A percentile compares a stretch with the other conserved stretches of the same genome.
phyloP scores from a whole-genome alignment of 1,140 invertebrate species.

The Eciton burchellii region DNA sequence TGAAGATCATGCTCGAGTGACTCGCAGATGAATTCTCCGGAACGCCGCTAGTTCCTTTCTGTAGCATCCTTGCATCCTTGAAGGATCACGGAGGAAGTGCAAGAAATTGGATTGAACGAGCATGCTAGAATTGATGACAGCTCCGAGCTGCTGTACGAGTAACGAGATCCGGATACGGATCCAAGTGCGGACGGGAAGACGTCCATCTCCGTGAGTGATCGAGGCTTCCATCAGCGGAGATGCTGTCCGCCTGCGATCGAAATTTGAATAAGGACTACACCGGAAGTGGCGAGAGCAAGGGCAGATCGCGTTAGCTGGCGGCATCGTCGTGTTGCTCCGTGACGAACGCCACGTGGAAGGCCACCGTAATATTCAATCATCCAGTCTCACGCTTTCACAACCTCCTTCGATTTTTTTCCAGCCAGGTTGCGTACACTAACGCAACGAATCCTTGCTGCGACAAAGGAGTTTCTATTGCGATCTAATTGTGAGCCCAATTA shows the following conservation, averaged over 20 bases:
- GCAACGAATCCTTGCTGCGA: slow-evolving; percentile 6
- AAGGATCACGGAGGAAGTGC: slow-evolving; percentile 23
- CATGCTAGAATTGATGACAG: slow-evolving; percentile 32
- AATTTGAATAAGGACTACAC: slow-evolving; percentile 25
- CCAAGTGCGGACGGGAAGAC: slow-evolving; percentile 24
- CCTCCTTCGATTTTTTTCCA: slow-evolving; percentile 10
- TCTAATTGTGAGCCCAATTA: neutral
- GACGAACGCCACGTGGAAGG: neutral
- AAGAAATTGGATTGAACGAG: slow-evolving; percentile 43
- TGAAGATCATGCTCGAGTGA: neutral
- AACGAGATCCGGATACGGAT: slow-evolving; percentile 51
- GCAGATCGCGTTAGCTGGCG: too few species aligned
- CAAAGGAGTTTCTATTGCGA: slow-evolving; percentile 38
- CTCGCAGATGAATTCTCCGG: neutral
- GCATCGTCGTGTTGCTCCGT: neutral
- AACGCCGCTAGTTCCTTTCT: neutral
- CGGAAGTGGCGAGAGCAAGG: neutral
- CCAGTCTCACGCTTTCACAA: slow-evolving; percentile 25
- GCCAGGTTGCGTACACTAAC: neutral
- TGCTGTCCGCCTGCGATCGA: neutral
- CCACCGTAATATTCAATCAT: slow-evolving; percentile 5
- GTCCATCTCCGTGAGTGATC: slow-evolving; percentile 47
- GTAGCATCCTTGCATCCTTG: neutral
- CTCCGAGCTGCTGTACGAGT: neutral
- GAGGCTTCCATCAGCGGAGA: neutral